These are phyloP conservation scores for Resseliella maxima DNA, from an alignment of 2,888 invertebrate genomes.

Conservation along the genomic window DNA sequence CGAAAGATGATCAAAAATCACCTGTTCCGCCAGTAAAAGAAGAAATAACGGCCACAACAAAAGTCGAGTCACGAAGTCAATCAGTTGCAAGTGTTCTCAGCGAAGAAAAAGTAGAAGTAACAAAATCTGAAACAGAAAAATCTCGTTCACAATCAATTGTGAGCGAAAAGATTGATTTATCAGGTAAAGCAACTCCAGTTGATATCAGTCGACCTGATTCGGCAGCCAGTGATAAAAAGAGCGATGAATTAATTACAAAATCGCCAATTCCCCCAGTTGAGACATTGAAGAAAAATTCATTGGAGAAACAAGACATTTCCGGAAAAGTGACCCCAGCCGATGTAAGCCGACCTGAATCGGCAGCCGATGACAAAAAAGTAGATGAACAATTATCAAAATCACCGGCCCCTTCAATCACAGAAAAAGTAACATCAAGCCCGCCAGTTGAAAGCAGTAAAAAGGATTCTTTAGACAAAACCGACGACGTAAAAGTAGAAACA, in stretches of 20 bases:
- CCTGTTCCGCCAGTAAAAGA: conserved; percentile 1
- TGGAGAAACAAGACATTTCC: too few relatives aligned
- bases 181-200: neutral
- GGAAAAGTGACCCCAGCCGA: too few relatives aligned
- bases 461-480: neutral
- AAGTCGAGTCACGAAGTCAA: neutral
- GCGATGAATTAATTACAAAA: neutral
- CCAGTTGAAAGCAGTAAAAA: neutral
- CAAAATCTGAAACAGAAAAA: neutral
- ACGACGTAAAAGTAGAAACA: neutral
- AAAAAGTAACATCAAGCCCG: too few relatives aligned
- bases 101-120: neutral
- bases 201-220: neutral
- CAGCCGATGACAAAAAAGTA: conserved; percentile 54
- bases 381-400: neutral
- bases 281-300: too few relatives aligned
- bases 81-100: neutral
- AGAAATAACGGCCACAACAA: neutral
- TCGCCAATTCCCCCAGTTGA: neutral
- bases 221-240: neutral
- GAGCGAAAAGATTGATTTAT: conserved; percentile 61
- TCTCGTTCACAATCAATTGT: conserved; percentile 62
- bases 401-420: too few relatives aligned
- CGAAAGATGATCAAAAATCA: conserved; percentile 56
- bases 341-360: too few relatives aligned